phyloP scores from a whole-genome alignment of 2,113 vertebrate species.

The Gymnobelideus leadbeateri region DNA sequence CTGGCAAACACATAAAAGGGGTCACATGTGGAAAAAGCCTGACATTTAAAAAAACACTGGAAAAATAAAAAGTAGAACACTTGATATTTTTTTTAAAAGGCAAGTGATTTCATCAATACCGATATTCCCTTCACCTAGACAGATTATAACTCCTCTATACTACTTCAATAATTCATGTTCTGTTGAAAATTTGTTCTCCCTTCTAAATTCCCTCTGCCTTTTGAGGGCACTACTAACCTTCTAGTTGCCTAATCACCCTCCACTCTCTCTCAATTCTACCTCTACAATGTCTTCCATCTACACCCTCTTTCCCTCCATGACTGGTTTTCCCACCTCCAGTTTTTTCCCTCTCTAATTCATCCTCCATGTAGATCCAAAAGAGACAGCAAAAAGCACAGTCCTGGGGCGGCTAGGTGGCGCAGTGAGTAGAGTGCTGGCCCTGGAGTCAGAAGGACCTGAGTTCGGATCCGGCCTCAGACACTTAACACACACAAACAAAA shows the following conservation, averaged over 20 bases:
- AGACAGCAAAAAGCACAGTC: neutral
- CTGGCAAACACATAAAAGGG: too few relatives aligned
- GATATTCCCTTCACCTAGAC: too few relatives aligned
- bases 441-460: too few relatives aligned
- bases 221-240: neutral
- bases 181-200: neutral
- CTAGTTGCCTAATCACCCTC: neutral
- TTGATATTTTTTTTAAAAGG: neutral
- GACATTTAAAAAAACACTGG: neutral
- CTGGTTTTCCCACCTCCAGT: neutral
- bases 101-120: too few relatives aligned
- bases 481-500: too few relatives aligned
- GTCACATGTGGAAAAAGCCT: too few relatives aligned
- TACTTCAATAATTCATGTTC: neutral
- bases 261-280: neutral
- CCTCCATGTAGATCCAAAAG: too few relatives aligned
- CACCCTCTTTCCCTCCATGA: neutral
- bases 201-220: neutral
- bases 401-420: too few relatives aligned
- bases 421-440: too few relatives aligned
- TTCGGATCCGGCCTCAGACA: too few relatives aligned
- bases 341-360: neutral
- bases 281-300: neutral
- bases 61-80: neutral
- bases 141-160: too few relatives aligned